Percentiles rank a stretch among this genome's conserved stretches.
Conservation (phyloP, 2,113 vertebrate species). For the Machaerirhynchus nigripectus region DNA sequence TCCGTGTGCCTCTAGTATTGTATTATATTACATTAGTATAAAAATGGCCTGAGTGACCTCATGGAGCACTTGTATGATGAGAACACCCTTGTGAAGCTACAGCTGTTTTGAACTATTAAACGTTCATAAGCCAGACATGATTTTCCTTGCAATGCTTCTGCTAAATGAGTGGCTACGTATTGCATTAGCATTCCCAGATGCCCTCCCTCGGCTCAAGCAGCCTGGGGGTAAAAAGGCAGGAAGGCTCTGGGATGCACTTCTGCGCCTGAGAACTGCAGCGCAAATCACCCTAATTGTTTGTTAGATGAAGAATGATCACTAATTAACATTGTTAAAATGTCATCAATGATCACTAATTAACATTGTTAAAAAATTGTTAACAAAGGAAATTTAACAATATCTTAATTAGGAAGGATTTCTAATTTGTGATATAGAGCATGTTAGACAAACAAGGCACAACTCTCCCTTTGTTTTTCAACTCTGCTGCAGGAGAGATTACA, state of each 20-base stretch:
- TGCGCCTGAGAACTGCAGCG: slow-evolving; percentile 34
- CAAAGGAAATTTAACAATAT: slow-evolving; percentile 79
- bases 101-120: slow-evolving; percentile 54
- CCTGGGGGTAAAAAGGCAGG: slow-evolving; percentile 37
- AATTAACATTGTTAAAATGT: slow-evolving; percentile 81
- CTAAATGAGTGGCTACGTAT: slow-evolving; percentile 14
- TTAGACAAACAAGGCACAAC: slow-evolving; percentile 74
- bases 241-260: slow-evolving; percentile 48
- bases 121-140: slow-evolving; percentile 35
- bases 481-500: slow-evolving; percentile 68
- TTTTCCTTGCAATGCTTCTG: slow-evolving; percentile 28
- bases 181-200: slow-evolving; percentile 43
- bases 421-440: slow-evolving; percentile 74
- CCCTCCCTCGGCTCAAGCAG: slow-evolving; percentile 9
- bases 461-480: slow-evolving; percentile 72
- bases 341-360: slow-evolving; percentile 78
- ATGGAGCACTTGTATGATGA: neutral
- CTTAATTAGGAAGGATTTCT: slow-evolving; percentile 77
- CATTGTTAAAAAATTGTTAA: slow-evolving; percentile 78
- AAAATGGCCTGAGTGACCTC: neutral
- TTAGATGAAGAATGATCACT: slow-evolving; percentile 76
- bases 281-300: slow-evolving; percentile 77
- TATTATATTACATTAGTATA: neutral
- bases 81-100: slow-evolving; percentile 39
- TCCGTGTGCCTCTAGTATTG: neutral